Percentiles rank a stretch among this genome's conserved stretches.
Conservation (phyloP, 1,140 invertebrate species). For the Drosophila tropicalis region DNA sequence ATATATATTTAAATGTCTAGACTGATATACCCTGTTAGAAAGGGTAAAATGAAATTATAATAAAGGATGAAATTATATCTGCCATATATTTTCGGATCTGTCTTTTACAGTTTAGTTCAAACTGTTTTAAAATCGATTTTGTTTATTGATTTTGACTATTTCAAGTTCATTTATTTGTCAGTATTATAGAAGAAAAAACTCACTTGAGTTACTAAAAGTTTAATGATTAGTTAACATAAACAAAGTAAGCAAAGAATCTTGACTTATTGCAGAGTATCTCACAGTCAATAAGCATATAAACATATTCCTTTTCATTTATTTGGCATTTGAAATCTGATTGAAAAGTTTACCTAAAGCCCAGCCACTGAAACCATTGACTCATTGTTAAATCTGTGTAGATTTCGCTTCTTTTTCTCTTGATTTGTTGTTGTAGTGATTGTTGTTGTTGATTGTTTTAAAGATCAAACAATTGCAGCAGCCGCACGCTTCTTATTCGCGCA, state of each 20-base stretch:
- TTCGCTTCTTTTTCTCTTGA: conserved; percentile 1
- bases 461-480: conserved; percentile 34
- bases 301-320: neutral
- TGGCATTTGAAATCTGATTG: conserved; percentile 24
- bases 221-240: no score
- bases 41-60: no score
- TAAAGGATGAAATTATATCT: no score
- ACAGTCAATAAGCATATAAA: no score
- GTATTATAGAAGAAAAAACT: no score
- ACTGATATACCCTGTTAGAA: neutral
- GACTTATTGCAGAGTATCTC: neutral
- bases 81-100: no score
- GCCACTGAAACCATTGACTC: conserved; percentile 67
- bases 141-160: no score
- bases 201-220: no score
- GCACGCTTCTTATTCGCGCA: conserved; percentile 43
- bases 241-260: neutral
- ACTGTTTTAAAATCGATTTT: no score
- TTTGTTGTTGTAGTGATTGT: no score
- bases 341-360: conserved; percentile 74
- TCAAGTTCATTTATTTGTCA: no score
- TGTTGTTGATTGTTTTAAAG: conserved; percentile 19
- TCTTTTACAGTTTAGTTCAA: no score
- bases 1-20: conserved; percentile 7
- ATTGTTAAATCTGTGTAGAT: conserved; percentile 34